A percentile compares a stretch with the other conserved stretches of the same genome.
Evolutionary conservation across 2,113 vertebrate species (phyloP).

Genomic region (chimpanzee (Pan troglodytes)): NHGRI_mPanTro3-v2.1_pri NC_072411.2:73537501-73538000

Average conservation of each 20-base stretch:
- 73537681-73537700: background rate
- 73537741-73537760: conserved; percentile 5
- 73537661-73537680: background rate
- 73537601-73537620: no score
- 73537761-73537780: background rate
- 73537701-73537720: background rate
- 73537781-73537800: background rate
- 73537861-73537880: background rate
- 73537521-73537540: background rate
- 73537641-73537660: background rate
- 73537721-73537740: background rate
- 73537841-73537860: background rate
- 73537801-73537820: background rate
- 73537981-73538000: background rate
- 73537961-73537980: background rate
- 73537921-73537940: background rate
- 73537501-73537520: background rate
- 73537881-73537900: conserved; percentile 24
- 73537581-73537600: no score
- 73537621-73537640: no score
- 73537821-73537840: background rate
- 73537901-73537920: background rate
- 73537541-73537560: background rate
- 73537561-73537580: no score
- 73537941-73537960: conserved; percentile 6